Base-by-base conservation (phyloP, 1,140 invertebrate genomes). In the Zaprionus davidi region DNA sequence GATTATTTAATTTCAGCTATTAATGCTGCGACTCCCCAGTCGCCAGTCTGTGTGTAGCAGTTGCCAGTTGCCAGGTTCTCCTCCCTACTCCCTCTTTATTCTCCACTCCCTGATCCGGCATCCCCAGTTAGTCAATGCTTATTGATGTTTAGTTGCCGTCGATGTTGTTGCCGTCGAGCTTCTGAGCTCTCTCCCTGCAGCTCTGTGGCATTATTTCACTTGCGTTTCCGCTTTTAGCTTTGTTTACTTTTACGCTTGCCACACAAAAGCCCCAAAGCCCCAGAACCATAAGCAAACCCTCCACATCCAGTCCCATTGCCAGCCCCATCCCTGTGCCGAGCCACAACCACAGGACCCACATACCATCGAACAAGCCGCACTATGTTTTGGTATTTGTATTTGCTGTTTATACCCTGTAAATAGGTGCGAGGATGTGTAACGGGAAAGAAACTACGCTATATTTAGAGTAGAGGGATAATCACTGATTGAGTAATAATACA, bases 1-100 rank as follows among this genome's bases (percentile, higher is more conserved):
- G 83, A 87, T 86, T 86, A 86, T 87, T 86, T 86, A 87, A 86
- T 86, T 86, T 86, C 57, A 88, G 83, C 83, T 86, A 86, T 86
- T 86, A 86, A 87, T 85, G 82, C 78, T 76, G 44, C 31, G 71
- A 76, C 73, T 76, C 76, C 72, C 64, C 46, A 80, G 68, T 36
- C 55, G 55, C n/a, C 71, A 53, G 64, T 72, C 67, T 56, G 67
- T 22, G 57, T n/a, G 68, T 34, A 64, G 46, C 72, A 51, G 72
- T 70, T 63, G 76, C 68, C 76, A 67, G 79, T 69, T 60, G 83
- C 65, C 76, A 65, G 76, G 64, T 57, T 82, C 83, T 68, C 66
- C 46, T 9, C 31, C 11, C 20, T 64, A 15, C 53, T 28, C n/a
- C 11, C 31, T 22, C 11, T 3, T 34, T 9, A 34, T 11, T 34